phyloP scores from a whole-genome alignment of 30 jellyfish, hydroid and myxozoan species.

The Catostylus mosaicus region DNA sequence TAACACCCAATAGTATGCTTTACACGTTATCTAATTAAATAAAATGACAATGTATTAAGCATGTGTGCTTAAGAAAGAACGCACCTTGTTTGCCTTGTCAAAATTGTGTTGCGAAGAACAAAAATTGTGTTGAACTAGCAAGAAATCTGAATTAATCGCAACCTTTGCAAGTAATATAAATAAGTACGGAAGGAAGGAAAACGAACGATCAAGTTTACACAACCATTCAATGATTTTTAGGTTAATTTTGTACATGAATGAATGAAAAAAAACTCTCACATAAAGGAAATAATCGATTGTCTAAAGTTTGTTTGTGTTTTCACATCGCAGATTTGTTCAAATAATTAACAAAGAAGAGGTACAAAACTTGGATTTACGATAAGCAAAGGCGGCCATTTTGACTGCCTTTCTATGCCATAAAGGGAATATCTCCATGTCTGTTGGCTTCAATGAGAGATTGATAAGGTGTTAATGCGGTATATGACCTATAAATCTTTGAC shows the following conservation, averaged over 20 bases:
- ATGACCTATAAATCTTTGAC: background rate
- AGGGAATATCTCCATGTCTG: background rate
- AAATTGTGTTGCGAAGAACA: background rate
- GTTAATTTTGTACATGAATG: slow-evolving; percentile 58
- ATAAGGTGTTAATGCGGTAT: slow-evolving; percentile 13
- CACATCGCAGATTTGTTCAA: background rate
- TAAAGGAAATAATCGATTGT: slow-evolving; percentile 22
- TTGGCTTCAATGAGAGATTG: background rate
- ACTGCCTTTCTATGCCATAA: background rate
- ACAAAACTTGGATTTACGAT: background rate
- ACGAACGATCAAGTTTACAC: slow-evolving; percentile 17
- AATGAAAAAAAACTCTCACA: slow-evolving; percentile 19
- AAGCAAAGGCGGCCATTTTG: slow-evolving; percentile 6
- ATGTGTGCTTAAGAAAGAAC: slow-evolving; percentile 29
- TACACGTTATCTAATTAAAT: slow-evolving; percentile 38
- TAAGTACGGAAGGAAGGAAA: slow-evolving; percentile 61
- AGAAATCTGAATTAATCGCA: slow-evolving; percentile 21
- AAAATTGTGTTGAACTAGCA: slow-evolving; percentile 11
- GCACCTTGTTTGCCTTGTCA: slow-evolving; percentile 44
- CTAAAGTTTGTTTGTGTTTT: slow-evolving; percentile 11
- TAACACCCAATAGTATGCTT: slow-evolving; percentile 50
- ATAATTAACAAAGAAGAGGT: background rate
- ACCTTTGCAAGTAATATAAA: slow-evolving; percentile 21
- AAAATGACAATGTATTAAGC: slow-evolving; percentile 11
- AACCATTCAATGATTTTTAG: background rate